Conservation (phyloP, 2,888 invertebrate genomes). For the Isotomurus palustris region DNA sequence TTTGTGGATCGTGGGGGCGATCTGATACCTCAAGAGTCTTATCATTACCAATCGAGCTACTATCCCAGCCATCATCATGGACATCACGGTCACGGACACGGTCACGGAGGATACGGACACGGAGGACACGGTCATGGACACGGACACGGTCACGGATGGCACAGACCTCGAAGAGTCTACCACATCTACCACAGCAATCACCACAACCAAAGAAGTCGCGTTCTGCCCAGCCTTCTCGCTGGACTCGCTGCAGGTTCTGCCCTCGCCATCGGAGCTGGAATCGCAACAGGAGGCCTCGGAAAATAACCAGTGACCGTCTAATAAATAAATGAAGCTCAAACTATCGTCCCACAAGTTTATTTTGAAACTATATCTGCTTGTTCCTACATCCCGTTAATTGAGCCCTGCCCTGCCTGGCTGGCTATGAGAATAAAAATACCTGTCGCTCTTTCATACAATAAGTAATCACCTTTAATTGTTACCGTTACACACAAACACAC, state of each 20-base stretch:
- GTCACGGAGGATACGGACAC: not conserved
- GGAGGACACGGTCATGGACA: not conserved
- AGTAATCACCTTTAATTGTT: not conserved
- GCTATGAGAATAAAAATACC: too few relatives aligned
- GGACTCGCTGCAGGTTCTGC: conserved; percentile 31
- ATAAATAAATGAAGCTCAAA: not conserved
- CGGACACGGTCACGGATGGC: not conserved
- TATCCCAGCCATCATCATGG: conserved; percentile 2
- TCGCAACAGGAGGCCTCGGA: conserved; percentile 13
- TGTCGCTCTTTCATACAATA: too few relatives aligned
- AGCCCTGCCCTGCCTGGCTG: too few relatives aligned
- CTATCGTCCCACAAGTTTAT: too few relatives aligned
- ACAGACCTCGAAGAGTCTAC: conserved; percentile 8
- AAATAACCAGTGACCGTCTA: not conserved
- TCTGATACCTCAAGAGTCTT: not conserved
- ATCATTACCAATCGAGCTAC: conserved; percentile 3
- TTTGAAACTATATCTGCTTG: too few relatives aligned
- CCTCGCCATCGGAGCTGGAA: conserved; percentile 23
- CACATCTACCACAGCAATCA: conserved; percentile 10
- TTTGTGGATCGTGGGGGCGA: not conserved
- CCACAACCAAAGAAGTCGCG: conserved; percentile 6
- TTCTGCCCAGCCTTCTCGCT: conserved; percentile 23
- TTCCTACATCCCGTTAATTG: too few relatives aligned
- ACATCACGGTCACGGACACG: conserved; percentile 2
- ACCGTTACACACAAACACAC: not conserved